A percentile compares a stretch with the other conserved stretches of the same genome.
phyloP scores from a whole-genome alignment of 2,888 invertebrate species.

The Drosophila quasianomalipes region DNA sequence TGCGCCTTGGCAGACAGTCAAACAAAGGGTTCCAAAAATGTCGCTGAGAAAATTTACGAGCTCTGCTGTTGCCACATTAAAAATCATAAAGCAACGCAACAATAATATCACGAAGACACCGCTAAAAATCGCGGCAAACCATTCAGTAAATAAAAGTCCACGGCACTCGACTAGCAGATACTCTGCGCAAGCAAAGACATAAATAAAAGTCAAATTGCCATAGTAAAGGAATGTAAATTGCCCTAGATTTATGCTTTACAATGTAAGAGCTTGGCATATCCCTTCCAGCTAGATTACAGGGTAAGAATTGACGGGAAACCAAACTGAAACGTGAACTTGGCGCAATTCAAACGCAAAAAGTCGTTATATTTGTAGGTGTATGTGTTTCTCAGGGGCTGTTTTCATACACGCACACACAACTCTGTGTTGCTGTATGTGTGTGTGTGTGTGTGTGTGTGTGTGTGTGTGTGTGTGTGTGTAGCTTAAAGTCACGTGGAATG shows the following conservation, averaged over 20 bases:
- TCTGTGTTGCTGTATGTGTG: not conserved
- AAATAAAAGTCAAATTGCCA: not conserved
- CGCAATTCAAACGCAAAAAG: conserved; percentile 40
- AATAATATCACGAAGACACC: conserved; percentile 25
- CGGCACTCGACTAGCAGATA: not conserved
- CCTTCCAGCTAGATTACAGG: conserved; percentile 3
- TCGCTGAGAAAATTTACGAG: conserved; percentile 66
- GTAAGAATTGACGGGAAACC: conserved; percentile 29
- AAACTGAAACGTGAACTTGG: conserved; percentile 48
- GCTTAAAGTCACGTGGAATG: conserved; percentile 74
- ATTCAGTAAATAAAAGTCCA: not conserved
- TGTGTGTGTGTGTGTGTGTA: conserved; percentile 7
- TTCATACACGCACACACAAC: not conserved
- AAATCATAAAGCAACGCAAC: conserved; percentile 69
- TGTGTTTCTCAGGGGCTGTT: not conserved
- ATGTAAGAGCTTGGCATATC: not conserved
- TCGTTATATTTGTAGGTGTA: conserved; percentile 6
- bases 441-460: not conserved
- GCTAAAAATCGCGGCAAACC: conserved; percentile 16
- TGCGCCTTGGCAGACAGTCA: conserved; percentile 47
- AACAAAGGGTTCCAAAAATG: conserved; percentile 53
- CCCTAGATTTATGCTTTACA: too few relatives aligned
- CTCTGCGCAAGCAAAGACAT: not conserved
- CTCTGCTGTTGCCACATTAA: conserved; percentile 72
- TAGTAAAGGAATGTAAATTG: not conserved